These are phyloP conservation scores for Drosophila malerkotliana DNA, from an alignment of 1,140 invertebrate species.

Conservation along the genomic window DNA sequence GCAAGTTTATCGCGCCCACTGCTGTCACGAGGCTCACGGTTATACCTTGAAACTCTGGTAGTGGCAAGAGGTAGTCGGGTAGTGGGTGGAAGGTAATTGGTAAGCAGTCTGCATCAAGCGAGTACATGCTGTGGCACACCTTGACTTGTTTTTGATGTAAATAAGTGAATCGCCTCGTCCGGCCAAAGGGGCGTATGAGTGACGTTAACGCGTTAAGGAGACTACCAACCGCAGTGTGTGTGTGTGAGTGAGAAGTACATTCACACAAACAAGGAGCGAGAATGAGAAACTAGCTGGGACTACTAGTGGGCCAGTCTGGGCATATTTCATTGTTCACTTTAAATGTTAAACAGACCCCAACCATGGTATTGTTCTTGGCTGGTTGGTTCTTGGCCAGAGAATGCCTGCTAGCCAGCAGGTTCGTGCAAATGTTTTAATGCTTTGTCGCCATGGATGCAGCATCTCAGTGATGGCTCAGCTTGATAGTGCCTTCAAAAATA, in stretches of 20 bases:
- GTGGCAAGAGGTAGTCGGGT: neutral
- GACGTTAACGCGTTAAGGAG: conserved; percentile 26
- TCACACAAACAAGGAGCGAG: neutral
- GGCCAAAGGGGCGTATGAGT: conserved; percentile 24
- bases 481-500: neutral
- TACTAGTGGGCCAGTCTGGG: conserved; percentile 35
- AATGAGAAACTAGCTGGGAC: neutral
- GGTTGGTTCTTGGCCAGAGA: conserved; percentile 19
- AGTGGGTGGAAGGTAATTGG: conserved; percentile 57
- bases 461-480: conserved; percentile 20
- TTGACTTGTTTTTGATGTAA: conserved; percentile 57
- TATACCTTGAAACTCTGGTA: conserved; percentile 14
- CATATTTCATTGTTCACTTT: conserved; percentile 80
- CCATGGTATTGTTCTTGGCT: conserved; percentile 45
- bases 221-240: neutral
- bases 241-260: neutral
- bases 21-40: conserved; percentile 36
- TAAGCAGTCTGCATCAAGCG: conserved; percentile 55
- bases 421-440: conserved; percentile 63
- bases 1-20: conserved; percentile 72
- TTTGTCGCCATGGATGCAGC: conserved; percentile 46
- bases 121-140: conserved; percentile 47
- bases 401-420: conserved; percentile 38
- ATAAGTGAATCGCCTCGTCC: conserved; percentile 52
- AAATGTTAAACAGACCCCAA: conserved; percentile 71